Base-by-base conservation (phyloP, 1,140 invertebrate species). In the Chironomus tepperi region DNA sequence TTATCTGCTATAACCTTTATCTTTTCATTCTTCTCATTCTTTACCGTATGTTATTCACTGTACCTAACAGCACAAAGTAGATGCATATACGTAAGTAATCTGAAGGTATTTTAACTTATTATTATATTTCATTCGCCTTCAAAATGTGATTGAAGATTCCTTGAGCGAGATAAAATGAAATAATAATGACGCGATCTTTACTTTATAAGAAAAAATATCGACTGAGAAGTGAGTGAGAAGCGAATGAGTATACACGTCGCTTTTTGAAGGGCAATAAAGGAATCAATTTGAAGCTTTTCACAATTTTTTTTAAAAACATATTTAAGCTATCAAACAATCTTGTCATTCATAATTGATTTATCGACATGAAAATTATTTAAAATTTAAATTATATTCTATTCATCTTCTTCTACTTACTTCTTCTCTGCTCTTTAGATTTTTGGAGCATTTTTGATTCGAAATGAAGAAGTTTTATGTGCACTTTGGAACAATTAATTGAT, bases 311-410 rank as follows among this genome's bases (percentile, higher is more conserved):
- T 19, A 18, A 67, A 18, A 18, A 5, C 12, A 12, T 57, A 57
- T 57, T 57, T 57, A 57, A 57, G 10, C 47, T 57, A 57, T 57
- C 47, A 70, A 70, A 19, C 65, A 21, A 70, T 70, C 65, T 70
- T 70, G 65, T 70, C 65, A 70, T 70, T 70, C 65, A 70, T 70
- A 70, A 70, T 70, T 70, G 65, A 70, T 21, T 70, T 21, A 70
- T 70, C 65, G 65, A 57, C 47, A 57, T 12, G 47, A 57, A 57
- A 57, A 57, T 57, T 57, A 57, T 57, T 57, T 57, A 57, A 57
- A 57, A 57, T 57, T 57, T 57, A 57, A 57, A 57, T 57, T 57
- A 8, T 57, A 57, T 57, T 57, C 47, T 57, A 57, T 57, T 57
- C 47, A 57, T 57, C 47, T 57, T 34, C 24, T 34, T 34, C 24